A percentile compares a stretch with the other conserved stretches of the same genome.
Conservation (phyloP, 1,140 invertebrate species). For the Dendroctonus valens region DNA sequence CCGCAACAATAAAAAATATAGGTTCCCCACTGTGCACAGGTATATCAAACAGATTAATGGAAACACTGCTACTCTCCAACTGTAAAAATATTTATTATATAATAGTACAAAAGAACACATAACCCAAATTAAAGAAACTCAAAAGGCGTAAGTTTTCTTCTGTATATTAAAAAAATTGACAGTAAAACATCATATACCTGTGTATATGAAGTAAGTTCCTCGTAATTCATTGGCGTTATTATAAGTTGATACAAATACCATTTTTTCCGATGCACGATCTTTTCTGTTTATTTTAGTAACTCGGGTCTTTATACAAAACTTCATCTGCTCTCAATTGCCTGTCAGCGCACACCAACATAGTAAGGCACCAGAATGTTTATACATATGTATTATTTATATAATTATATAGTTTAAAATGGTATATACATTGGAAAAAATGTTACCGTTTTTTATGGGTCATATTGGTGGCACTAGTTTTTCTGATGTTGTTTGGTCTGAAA, state of each 20-base stretch:
- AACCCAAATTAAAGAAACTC: slow-evolving; percentile 30
- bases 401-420: slow-evolving; percentile 29
- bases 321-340: slow-evolving; percentile 39
- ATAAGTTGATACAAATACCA: slow-evolving; percentile 46
- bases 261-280: slow-evolving; percentile 47
- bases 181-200: slow-evolving; percentile 48
- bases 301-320: slow-evolving; percentile 26
- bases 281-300: slow-evolving; percentile 37
- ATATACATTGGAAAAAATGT: slow-evolving; percentile 50
- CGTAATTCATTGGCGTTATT: slow-evolving; percentile 42
- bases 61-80: slow-evolving; percentile 5
- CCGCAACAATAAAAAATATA: no score
- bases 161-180: slow-evolving; percentile 51
- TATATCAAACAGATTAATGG: no score
- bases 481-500: slow-evolving; percentile 34
- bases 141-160: slow-evolving; percentile 39
- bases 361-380: slow-evolving; percentile 42
- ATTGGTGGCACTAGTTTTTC: slow-evolving; percentile 46
- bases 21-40: no score
- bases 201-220: slow-evolving; percentile 37
- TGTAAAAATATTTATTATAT: slow-evolving; percentile 32
- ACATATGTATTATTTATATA: slow-evolving; percentile 37
- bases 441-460: slow-evolving; percentile 38
- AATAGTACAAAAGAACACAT: slow-evolving; percentile 30
- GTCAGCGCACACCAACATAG: slow-evolving; percentile 22